These are phyloP conservation scores for Trypoxylon attenuatum DNA, from an alignment of 2,888 invertebrate genomes.

Conservation along the genomic window DNA sequence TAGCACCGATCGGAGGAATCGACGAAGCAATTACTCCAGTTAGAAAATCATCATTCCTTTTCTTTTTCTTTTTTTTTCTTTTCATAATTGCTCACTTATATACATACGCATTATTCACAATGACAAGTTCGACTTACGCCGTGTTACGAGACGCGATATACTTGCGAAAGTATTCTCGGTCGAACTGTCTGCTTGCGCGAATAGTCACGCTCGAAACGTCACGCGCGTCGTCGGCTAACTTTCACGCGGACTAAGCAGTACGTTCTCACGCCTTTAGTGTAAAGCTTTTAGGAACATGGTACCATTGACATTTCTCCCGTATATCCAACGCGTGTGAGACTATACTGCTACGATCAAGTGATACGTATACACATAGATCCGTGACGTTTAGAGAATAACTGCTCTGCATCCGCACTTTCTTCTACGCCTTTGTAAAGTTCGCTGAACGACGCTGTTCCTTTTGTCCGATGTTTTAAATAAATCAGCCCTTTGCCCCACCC, in stretches of 20 bases:
- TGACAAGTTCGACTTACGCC: no score
- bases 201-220: constrained; percentile 2
- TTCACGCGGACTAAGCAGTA: constrained; percentile 5
- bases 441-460: neutral
- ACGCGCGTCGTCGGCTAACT: neutral
- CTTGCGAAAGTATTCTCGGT: neutral
- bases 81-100: no score
- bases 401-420: neutral
- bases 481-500: neutral
- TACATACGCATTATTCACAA: no score
- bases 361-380: neutral
- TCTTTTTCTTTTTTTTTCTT: no score
- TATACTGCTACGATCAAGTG: no score
- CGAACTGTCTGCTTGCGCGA: neutral
- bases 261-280: constrained; percentile 3
- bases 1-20: neutral
- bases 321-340: neutral
- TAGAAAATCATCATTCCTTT: neutral
- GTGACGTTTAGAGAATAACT: neutral
- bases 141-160: no score
- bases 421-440: neutral
- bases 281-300: neutral
- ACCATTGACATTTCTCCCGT: neutral
- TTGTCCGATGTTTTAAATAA: neutral
- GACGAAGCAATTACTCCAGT: neutral